Base-by-base conservation (phyloP, 2,888 invertebrate species). In the Phymatocera aterrima region DNA sequence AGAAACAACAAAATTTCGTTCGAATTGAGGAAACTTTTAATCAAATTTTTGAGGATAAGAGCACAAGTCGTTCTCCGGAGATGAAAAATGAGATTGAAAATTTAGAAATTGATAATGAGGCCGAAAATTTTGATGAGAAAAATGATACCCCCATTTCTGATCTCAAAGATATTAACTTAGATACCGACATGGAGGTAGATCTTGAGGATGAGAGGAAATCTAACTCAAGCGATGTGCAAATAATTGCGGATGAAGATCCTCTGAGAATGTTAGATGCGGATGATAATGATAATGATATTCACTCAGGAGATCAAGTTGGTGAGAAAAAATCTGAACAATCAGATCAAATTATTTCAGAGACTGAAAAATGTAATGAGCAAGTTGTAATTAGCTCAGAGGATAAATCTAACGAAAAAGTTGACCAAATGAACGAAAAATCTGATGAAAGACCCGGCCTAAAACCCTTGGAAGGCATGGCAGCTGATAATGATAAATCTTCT, bases 301-400 rank as follows among this genome's bases (percentile, higher is more conserved):
- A 48, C 6, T 48, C 64, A 10, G 79, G 77, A 34, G 77, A 77
- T 31, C 70, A 21, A 43, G 74, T 54, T 43, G n/a, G 21, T 15
- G 40, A 34, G 5, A 79, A 77, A 28, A 79, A 81, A 24, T 31
- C 40, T n/a, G 81, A 80, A 21, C 77, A 81, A 21, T 37, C 37
- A 12, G 81, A 80, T 28, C 78, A 82, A 12, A 80, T 79, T 61
- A 82, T 83, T 65, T 80, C 74, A 21, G 86, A 85, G 31, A 82
- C 83, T 77, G 81, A 87, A 28, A 91, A 91, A 77, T 88, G 88
- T 37, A 88, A 85, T 28, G 91, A 91, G 70, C 91, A 91, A 64
- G 88, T 86, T 77, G n/a, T n/a, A n/a, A 80, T 80, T 31, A 85
- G 83, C 72, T 83, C 82, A 0, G 84, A 85, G 10, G 85, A 85